Conservation (phyloP, 1,140 invertebrate genomes). For the Caenorhabditis remanei region DNA sequence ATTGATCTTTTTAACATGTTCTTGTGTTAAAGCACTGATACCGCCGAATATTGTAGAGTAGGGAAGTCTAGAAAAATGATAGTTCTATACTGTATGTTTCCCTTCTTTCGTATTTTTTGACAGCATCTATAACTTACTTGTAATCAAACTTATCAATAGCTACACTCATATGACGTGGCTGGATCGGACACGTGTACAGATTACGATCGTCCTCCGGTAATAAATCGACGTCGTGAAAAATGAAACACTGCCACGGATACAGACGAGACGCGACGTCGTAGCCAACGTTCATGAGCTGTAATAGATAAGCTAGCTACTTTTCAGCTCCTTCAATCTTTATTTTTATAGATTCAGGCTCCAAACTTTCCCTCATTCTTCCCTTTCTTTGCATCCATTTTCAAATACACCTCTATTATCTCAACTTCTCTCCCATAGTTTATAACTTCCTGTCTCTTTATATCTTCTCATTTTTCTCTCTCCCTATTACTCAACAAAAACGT, state of each 20-base stretch:
- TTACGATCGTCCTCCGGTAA: constrained; percentile 90
- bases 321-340: too few relatives aligned
- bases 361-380: background rate
- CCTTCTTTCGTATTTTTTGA: background rate
- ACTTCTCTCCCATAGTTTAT: constrained; percentile 10
- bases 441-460: background rate
- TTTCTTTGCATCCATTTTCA: background rate
- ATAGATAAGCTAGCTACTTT: background rate
- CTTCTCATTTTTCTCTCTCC: background rate
- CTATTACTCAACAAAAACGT: background rate
- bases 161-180: constrained; percentile 88
- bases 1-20: constrained; percentile 85
- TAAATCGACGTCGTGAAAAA: constrained; percentile 93
- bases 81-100: constrained; percentile 2
- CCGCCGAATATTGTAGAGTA: constrained; percentile 81
- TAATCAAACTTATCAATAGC: constrained; percentile 91
- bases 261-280: constrained; percentile 80
- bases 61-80: constrained; percentile 69
- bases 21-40: constrained; percentile 81
- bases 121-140: constrained; percentile 80
- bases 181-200: constrained; percentile 90
- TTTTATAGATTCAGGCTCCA: too few relatives aligned
- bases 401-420: background rate
- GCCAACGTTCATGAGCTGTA: constrained; percentile 88
- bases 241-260: constrained; percentile 84